Base-by-base conservation (phyloP, 1,140 invertebrate species). In the Drosophila arizonae region DNA sequence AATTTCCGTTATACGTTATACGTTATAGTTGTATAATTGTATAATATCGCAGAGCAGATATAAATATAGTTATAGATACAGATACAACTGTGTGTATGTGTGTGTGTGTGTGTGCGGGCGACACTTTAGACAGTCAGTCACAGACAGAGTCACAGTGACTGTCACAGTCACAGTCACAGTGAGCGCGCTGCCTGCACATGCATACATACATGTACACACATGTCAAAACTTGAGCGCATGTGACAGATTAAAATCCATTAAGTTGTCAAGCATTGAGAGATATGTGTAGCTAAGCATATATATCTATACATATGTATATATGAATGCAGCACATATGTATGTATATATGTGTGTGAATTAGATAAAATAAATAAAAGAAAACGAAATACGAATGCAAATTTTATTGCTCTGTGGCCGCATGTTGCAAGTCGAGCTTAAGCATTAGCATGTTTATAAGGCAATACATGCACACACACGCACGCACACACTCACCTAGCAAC, bases 211-310 rank as follows among this genome's bases (percentile, higher is more conserved):
- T 30, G 6, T 30, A 30, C 6, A 60, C 72, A 86, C 72, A 78
- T 86, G 82, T 87, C 82, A 87, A 76, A 82, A 82, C 55, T 87
- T 88, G 84, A 87, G 72, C 84, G 76, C 79, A 77, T 88, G 84
- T 88, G 84, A 88, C 84, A 88, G 84, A 88, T 88, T 88, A 88
- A 88, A 88, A 88, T 88, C 84, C 84, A 88, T 88, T 88, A 88
- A 88, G 84, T 89, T 88, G 84, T 88, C 84, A 88, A 72, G 70
- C 55, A 30, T 60, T 41, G 58, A 33, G 36, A 50, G 55, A 69
- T 65, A 61, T 66, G 68, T 52, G 54, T 21, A n/a, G 36, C 11
- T 26, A 61, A 15, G 58, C 55, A 55, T 17, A 45, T 54, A 26
- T 39, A 39, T 50, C 10, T 56, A 11, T 26, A 9, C 24, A 9